phyloP scores from a whole-genome alignment of 2,113 vertebrate species.

The Chaenogobius annularis region DNA sequence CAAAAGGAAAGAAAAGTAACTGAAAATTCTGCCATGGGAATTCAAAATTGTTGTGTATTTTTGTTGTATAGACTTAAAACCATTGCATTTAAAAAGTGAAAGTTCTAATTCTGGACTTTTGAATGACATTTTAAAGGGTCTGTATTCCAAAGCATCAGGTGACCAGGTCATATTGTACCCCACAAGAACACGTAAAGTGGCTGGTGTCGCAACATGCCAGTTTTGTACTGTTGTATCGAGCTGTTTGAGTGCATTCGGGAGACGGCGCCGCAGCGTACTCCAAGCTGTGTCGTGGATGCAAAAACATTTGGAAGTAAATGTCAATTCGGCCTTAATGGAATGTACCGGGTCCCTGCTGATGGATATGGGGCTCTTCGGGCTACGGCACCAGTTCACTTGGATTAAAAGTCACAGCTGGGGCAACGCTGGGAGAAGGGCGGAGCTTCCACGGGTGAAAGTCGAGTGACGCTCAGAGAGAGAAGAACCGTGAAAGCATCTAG shows the following conservation, averaged over 20 bases:
- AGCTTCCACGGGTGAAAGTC: not conserved
- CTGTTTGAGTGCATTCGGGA: not conserved
- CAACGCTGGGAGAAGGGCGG: not conserved
- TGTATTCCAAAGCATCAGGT: no score
- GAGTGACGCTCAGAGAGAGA: conserved; percentile 12
- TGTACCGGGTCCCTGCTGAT: not conserved
- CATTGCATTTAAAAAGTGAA: no score
- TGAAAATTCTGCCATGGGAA: no score
- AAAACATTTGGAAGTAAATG: conserved; percentile 7
- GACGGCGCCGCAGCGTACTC: not conserved
- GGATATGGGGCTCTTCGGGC: conserved; percentile 1
- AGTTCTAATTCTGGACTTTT: no score
- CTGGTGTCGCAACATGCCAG: not conserved
- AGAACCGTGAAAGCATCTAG: conserved; percentile 16
- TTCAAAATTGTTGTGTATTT: no score
- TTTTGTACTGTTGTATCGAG: not conserved
- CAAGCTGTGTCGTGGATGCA: not conserved
- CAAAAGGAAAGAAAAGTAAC: no score
- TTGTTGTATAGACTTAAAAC: no score
- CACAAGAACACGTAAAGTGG: not conserved
- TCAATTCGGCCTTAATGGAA: conserved; percentile 3
- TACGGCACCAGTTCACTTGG: conserved; percentile 14
- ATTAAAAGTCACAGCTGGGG: conserved; percentile 32
- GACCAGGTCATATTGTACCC: not conserved
- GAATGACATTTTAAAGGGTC: no score